Base-by-base conservation (phyloP, 2,113 vertebrate species). In the Natator depressus region DNA sequence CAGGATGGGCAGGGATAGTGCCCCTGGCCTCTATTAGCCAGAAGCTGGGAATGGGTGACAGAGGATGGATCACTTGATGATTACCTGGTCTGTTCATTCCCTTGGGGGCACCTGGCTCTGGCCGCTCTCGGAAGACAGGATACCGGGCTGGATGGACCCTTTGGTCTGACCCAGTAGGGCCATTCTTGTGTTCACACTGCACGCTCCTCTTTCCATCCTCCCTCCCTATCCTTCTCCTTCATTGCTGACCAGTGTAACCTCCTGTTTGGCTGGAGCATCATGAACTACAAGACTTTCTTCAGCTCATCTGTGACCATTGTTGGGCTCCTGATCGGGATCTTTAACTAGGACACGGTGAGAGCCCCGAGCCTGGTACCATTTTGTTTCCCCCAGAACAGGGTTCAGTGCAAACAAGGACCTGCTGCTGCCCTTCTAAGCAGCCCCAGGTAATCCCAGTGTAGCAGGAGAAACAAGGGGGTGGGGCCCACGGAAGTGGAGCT, bases 171-270 rank as follows among this genome's bases (percentile, higher is more conserved):
- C 42, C 9, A 4, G 1, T 3, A 19, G 11, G 42, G 82, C 27
- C 2, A 6, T 42, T 59, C 57, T 59, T 25, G 29, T 1, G 11
- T 59, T 59, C 49, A 20, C 49, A 20, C 42, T 46, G 13, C 20
- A 29, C 16, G 24, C 12, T 9, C 24, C 10, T 25, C 25, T 1
- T 25, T 24, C 13, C 42, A 0, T 14, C 17, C 22, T 29, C 8
- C 50, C 51, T 8, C 51, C 5, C 50, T 4, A 1, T 2, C 12
- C 38, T 27, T 4, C 29, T 8, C 51, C 49, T 22, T 6, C 47
- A 19, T 54, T 59, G 11, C 72, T 31, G 69, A 84, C 42, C 93
- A 98, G 96, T 97, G 97, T 82, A 97, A 98, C 80, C 76, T 98
- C 49, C 59, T 97, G 35, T 95, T 97, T 75, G 95, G 97, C 31